phyloP scores from a whole-genome alignment of 2,113 vertebrate species.

The Morone chrysops region DNA sequence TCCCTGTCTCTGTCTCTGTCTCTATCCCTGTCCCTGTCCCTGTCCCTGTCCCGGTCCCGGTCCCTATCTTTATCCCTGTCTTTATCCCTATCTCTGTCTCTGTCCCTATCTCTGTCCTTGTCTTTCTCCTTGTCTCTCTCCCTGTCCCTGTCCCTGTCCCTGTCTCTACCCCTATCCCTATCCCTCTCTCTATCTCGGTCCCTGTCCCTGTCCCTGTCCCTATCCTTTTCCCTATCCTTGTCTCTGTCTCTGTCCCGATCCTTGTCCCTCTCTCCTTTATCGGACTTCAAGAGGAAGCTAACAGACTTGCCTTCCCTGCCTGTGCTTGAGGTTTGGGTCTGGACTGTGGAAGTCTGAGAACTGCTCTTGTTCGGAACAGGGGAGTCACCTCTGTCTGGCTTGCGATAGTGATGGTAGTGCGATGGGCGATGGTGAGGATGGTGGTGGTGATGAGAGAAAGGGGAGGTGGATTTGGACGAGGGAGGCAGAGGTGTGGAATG shows the following conservation, averaged over 20 bases:
- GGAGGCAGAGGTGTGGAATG: constrained; percentile 93
- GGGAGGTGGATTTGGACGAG: constrained; percentile 89
- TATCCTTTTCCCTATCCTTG: constrained; percentile 46
- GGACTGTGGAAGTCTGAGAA: constrained; percentile 79
- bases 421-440: constrained; percentile 87
- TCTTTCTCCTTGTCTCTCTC: constrained; percentile 55
- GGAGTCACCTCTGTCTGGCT: constrained; percentile 86
- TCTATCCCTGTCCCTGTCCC: constrained; percentile 42
- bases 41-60: constrained; percentile 11
- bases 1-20: constrained; percentile 54
- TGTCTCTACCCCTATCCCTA: constrained; percentile 1
- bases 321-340: constrained; percentile 80
- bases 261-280: constrained; percentile 82
- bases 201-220: constrained; percentile 52
- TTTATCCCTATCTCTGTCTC: constrained; percentile 66
- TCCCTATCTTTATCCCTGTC: constrained; percentile 77
- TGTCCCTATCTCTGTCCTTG: constrained; percentile 47
- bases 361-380: constrained; percentile 85
- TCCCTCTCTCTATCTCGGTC: constrained; percentile 22
- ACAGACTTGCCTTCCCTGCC: constrained; percentile 84
- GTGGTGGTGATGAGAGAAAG: constrained; percentile 89
- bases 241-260: constrained; percentile 77
- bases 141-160: constrained; percentile 61
- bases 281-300: constrained; percentile 83
- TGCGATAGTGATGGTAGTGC: constrained; percentile 87